Evolutionary conservation across 92 coral and sea anemone genomes (phyloP), one percentile per base, ranked within the genome.

Genomic region (Zoanthus sansibaricus): DNA sequence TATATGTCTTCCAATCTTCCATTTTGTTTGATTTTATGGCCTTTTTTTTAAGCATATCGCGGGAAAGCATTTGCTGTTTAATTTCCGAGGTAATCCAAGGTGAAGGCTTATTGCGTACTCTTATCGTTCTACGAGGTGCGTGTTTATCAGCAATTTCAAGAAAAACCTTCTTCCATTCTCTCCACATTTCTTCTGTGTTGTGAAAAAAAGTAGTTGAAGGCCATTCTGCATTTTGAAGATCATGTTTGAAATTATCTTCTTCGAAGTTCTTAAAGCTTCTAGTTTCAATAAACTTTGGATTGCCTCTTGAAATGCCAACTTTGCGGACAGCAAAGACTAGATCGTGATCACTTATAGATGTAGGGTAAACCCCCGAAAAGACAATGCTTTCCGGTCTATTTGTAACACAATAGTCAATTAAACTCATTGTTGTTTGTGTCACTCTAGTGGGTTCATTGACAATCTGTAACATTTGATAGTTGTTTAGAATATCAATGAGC

Each of bases 321-420:
- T 37, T 54, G 64, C 94, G 86, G 49, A 66, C 59, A 15, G 82
- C 92, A 91, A 13, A 91, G 71, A 88, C 76, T 61, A 91, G 72
- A 61, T 72, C 46, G 75, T 92, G 94, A 47, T 86, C 80, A 79
- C 92, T 88, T 1, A 92, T 86, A 52, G 89, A 82, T n/a, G 77
- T 48, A 20, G 80, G 56, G 33, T 79, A 78, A 62, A 82, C 88
- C 42, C 94, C 92, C 42, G 42, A 37, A 37, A 0, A 37, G 3
- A 37, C 42, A 0, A 0, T 37, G 42, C 42, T 37, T 37, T 37
- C 42, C 42, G 42, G 42, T 37, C 42, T 37, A 37, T 37, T 37
- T 37, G 42, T 37, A 37, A 37, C 42, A 37, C 42, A 37, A 37
- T 37, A 25, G 42, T 37, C 42, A 37, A 37, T 37, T 37, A 37